These are phyloP conservation scores for Verasper variegatus DNA, from an alignment of 2,113 vertebrate genomes.

Conservation along the genomic window DNA sequence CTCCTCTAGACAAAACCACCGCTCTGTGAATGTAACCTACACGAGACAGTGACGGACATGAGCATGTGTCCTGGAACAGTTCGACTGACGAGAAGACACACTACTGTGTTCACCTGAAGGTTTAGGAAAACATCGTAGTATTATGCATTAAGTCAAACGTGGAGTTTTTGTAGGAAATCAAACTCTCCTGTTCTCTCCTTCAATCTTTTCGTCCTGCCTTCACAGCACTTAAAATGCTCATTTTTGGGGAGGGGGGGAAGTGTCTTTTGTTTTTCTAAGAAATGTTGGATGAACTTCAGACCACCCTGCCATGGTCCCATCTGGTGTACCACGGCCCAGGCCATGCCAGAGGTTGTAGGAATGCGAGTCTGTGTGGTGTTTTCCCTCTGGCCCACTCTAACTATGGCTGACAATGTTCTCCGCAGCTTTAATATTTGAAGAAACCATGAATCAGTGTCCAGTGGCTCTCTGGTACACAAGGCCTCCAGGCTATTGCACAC, in stretches of 20 bases:
- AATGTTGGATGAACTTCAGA: conserved; percentile 77
- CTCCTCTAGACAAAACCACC: conserved; percentile 74
- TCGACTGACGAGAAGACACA: conserved; percentile 49
- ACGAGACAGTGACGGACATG: conserved; percentile 72
- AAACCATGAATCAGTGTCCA: conserved; percentile 66
- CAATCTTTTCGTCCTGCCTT: conserved; percentile 42
- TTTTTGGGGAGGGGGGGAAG: conserved; percentile 13
- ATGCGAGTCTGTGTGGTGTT: conserved; percentile 75
- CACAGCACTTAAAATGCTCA: conserved; percentile 48
- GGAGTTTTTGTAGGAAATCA: conserved; percentile 48
- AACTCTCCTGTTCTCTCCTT: conserved; percentile 46
- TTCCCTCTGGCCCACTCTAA: conserved; percentile 63
- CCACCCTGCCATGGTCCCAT: conserved; percentile 76
- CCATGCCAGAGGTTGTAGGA: conserved; percentile 72
- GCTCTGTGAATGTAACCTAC: conserved; percentile 50
- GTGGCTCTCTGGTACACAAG: conserved; percentile 38
- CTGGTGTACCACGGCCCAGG: conserved; percentile 69
- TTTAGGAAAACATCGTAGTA: neutral
- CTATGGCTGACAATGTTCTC: conserved; percentile 64
- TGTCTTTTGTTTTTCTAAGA: conserved; percentile 61
- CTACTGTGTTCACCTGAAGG: conserved; percentile 39
- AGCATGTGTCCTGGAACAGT: conserved; percentile 57
- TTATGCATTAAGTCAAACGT: neutral
- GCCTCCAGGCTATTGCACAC: conserved; percentile 51
- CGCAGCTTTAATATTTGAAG: conserved; percentile 60